phyloP scores from a whole-genome alignment of 2,113 vertebrate species.

The Casuarius casuarius region DNA sequence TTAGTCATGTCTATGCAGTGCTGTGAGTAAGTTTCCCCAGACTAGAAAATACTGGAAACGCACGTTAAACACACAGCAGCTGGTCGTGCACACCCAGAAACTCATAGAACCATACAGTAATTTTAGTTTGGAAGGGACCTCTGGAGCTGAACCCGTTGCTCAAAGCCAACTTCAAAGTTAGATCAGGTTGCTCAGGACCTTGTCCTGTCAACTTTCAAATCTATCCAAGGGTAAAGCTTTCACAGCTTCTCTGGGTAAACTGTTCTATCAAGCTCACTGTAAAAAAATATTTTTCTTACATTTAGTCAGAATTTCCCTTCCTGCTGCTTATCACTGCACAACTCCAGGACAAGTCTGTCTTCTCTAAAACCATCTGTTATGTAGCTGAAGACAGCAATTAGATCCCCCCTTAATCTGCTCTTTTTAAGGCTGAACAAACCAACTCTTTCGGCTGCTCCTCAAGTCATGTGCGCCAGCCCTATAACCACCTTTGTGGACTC shows the following conservation, averaged over 20 bases:
- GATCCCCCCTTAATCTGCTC: not conserved
- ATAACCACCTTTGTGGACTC: rapidly evolving
- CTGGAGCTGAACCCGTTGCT: not conserved
- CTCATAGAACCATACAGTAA: not conserved
- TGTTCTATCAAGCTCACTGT: not conserved
- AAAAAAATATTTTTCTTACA: not conserved
- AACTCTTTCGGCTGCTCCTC: rapidly evolving
- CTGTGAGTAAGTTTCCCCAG: not conserved
- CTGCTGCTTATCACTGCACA: not conserved
- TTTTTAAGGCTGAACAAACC: not conserved
- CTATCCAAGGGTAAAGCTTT: not conserved
- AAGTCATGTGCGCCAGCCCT: rapidly evolving
- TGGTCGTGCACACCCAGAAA: not conserved
- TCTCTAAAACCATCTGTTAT: not conserved
- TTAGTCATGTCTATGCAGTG: not conserved
- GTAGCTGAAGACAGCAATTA: not conserved
- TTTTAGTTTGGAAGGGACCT: not conserved
- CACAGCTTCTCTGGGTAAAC: not conserved
- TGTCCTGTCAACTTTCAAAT: not conserved
- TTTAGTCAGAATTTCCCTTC: not conserved
- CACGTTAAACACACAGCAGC: not conserved
- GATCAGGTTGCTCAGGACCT: not conserved
- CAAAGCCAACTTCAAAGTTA: not conserved
- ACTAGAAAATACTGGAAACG: not conserved
- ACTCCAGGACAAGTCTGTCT: not conserved